Conservation (phyloP, 2,888 invertebrate genomes). For the Cenopis cana region DNA sequence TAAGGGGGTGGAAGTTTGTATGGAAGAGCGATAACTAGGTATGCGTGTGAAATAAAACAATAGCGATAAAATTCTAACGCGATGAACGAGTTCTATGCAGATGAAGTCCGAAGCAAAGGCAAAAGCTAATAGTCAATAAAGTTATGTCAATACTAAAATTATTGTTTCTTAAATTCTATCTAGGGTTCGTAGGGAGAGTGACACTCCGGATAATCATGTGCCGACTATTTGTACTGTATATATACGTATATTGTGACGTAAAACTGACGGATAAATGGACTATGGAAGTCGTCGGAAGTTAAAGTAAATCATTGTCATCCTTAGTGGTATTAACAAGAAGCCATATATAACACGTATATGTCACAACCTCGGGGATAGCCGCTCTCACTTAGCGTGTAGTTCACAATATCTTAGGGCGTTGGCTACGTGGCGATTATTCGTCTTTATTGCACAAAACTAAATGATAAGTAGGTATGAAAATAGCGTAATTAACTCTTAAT, state of each 20-base stretch:
- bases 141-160: no score
- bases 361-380: conserved; percentile 1
- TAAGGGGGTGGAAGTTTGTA: no score
- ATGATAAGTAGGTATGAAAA: no score
- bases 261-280: no score
- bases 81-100: no score
- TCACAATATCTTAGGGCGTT: conserved; percentile 4
- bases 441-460: no score
- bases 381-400: neutral
- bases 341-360: conserved; percentile 13
- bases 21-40: no score
- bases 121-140: no score
- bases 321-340: conserved; percentile 17
- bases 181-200: neutral
- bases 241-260: neutral
- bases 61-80: no score
- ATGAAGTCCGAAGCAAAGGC: no score
- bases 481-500: no score
- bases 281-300: neutral
- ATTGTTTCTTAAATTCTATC: neutral
- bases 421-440: neutral
- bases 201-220: neutral
- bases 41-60: no score
- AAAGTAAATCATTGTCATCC: neutral
- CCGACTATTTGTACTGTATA: neutral